Evolutionary conservation across 2,797 vertebrate species (phyloP).

Genomic region (Hylomyscus alleni): DNA sequence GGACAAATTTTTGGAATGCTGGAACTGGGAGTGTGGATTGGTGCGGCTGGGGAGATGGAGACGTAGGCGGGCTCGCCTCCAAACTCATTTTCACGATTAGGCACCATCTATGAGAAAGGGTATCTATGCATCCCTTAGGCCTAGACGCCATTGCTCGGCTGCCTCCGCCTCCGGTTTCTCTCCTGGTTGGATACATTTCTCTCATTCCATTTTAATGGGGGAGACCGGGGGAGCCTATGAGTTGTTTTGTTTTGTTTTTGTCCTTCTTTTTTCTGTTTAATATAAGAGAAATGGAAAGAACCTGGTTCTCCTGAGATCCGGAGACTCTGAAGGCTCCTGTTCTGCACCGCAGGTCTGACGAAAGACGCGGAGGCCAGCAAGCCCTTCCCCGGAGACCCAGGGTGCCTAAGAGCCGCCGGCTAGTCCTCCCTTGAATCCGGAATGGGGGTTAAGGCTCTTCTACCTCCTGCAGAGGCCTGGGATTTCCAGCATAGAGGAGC

Average conservation of each 20-base stretch:
- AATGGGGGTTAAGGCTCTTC: not conserved
- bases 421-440: not conserved
- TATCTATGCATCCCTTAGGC: accelerated
- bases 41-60: too few species aligned
- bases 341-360: not conserved
- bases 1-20: not conserved
- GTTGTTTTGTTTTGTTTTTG: not conserved
- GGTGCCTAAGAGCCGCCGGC: too few species aligned
- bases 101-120: not conserved
- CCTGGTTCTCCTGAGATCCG: not conserved
- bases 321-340: not conserved
- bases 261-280: not conserved
- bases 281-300: not conserved
- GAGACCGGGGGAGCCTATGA: not conserved
- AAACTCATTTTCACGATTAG: accelerated
- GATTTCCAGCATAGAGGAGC: too few species aligned
- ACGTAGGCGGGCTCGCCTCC: not conserved
- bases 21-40: not conserved
- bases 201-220: not conserved
- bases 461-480: accelerated
- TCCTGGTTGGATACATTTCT: not conserved
- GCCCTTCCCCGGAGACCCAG: not conserved
- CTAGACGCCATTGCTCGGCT: not conserved
- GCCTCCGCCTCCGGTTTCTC: not conserved
- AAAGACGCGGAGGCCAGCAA: not conserved